Base-by-base conservation (phyloP, 1,140 invertebrate genomes). In the Trissolcus basalis region DNA sequence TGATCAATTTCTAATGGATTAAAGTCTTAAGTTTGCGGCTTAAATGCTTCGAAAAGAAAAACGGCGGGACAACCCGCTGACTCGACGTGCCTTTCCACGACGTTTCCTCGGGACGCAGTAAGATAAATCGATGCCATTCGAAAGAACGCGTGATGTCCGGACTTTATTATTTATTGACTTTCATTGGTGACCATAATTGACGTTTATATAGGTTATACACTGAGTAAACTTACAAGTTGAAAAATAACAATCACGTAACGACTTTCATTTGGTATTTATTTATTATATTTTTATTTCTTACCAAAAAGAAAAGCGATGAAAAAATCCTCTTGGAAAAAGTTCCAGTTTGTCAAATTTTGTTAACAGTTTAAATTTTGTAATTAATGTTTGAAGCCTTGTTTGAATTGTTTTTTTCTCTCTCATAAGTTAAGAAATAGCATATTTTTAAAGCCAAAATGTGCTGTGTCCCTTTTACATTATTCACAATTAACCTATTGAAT, bases 1-100 rank as follows among this genome's bases (percentile, higher is more conserved):
- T 69, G 76, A 78, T 78, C 76, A 73, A 78, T 78, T 78, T 78
- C 76, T 68, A 70, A 78, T 78, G 67, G 70, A 78, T 78, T 78
- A 78, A 74, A 49, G 76, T 74, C 61, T 71, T 68, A 78, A 78
- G 67, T 78, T 71, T 68, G 71, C 65, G 60, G 76, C 65, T 78
- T 78, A 78, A 74, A 74, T 70, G 76, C 70, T 73, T 70, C 70
- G 54, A 58, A 74, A 65, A 78, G 70, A 74, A 78, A 78, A 78
- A 78, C 76, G 69, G 35, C 14, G 55, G 70, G 60, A 78, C 70
- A 74, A 78, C 53, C 76, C 61, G 70, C 76, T 73, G 76, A 78
- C 70, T 78, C 76, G 47, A 74, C 69, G 65, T 68, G 48, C 55
- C 59, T 68, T 68, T 77, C 51, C 59, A 15, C 45, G 56, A 64